Conservation (phyloP, 2,888 invertebrate genomes). For the Pheosia tremula region DNA sequence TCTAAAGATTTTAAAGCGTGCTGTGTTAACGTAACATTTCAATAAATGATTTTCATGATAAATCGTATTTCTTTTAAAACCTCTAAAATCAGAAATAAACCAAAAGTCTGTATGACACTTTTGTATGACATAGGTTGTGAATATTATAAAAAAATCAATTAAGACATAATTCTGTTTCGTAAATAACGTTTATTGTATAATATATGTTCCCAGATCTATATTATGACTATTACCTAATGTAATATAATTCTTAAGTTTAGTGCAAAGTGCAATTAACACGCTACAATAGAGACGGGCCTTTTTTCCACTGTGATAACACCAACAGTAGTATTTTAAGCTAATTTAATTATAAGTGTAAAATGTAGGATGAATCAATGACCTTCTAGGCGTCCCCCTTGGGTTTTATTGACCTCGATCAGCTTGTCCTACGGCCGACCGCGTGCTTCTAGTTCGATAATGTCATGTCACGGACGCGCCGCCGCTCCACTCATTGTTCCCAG, state of each 20-base stretch:
- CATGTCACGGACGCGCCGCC: conserved; percentile 72
- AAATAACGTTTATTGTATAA: too few relatives aligned
- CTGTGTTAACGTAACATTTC: conserved; percentile 21
- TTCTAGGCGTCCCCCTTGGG: conserved; percentile 55
- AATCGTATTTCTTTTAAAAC: conserved; percentile 9
- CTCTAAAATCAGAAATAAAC: background rate
- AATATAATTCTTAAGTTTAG: too few relatives aligned
- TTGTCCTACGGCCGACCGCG: conserved; percentile 47
- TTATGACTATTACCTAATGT: too few relatives aligned
- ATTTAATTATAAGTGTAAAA: background rate
- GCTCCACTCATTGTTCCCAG: conserved; percentile 64
- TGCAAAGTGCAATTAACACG: background rate
- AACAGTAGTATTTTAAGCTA: background rate
- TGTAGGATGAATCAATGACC: conserved; percentile 46
- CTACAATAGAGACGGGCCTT: background rate
- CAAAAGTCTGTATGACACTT: too few relatives aligned
- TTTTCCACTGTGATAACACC: too few relatives aligned
- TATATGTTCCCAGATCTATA: too few relatives aligned
- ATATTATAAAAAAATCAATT: too few relatives aligned
- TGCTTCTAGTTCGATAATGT: conserved; percentile 57
- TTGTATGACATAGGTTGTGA: too few relatives aligned
- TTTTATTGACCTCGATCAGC: conserved; percentile 69
- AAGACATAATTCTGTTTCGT: too few relatives aligned
- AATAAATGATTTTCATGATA: conserved; percentile 28
- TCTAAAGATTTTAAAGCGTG: too few relatives aligned